Percentiles rank a stretch among this genome's conserved stretches.
phyloP scores from a whole-genome alignment of 2,888 invertebrate genomes.

The Hypercompe scribonia region DNA sequence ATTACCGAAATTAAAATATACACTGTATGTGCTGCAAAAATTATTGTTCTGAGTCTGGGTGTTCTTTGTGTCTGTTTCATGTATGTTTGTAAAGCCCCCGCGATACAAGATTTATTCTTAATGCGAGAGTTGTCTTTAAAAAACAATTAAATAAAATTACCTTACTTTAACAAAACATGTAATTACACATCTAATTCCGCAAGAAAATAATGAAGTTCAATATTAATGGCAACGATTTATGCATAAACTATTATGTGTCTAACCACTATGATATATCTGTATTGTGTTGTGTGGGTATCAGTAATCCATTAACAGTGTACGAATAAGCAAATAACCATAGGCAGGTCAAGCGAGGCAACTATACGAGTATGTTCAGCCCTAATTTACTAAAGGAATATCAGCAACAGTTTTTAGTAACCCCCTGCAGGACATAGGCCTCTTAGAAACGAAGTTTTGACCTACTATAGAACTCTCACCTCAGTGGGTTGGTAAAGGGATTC shows the following conservation, averaged over 20 bases:
- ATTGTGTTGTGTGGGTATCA: not conserved
- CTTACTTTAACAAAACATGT: not conserved
- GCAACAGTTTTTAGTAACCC: too few species aligned
- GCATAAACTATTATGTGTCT: not conserved
- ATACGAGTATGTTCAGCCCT: not conserved
- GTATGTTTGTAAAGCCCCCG: too few species aligned
- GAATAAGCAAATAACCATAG: not conserved
- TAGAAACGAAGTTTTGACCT: too few species aligned
- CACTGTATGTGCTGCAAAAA: not conserved
- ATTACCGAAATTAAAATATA: not conserved
- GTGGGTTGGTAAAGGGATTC: too few species aligned
- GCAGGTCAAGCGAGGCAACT: not conserved
- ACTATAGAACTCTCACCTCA: too few species aligned
- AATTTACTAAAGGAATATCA: not conserved
- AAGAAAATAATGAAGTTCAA: not conserved
- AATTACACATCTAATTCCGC: not conserved
- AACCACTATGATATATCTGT: not conserved
- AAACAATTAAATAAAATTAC: not conserved
- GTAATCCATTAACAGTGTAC: not conserved
- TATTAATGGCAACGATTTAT: not conserved
- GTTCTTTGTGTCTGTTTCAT: too few species aligned
- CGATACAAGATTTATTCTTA: too few species aligned
- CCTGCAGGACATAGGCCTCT: too few species aligned
- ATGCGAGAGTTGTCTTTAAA: too few species aligned
- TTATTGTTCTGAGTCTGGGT: too few species aligned